phyloP scores from a whole-genome alignment of 1,140 invertebrate genomes.

The Lutraria rhynchaena region DNA sequence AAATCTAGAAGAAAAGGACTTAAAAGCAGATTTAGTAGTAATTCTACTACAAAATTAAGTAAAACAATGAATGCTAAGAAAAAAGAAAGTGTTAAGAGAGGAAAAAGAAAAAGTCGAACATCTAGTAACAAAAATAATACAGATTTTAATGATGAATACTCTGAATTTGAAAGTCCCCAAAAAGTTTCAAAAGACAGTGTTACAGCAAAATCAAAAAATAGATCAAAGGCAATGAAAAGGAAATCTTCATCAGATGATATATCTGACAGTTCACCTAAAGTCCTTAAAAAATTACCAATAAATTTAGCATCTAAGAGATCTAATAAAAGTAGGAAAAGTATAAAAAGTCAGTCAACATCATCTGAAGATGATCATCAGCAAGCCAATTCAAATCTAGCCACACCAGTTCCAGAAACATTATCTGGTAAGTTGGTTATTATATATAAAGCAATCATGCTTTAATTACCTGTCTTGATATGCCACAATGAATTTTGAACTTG shows the following conservation, averaged over 20 bases:
- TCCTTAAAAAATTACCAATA: too few relatives aligned
- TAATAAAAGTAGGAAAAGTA: background rate
- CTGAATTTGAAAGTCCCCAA: too few relatives aligned
- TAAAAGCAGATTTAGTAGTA: too few relatives aligned
- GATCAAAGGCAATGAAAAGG: constrained; percentile 9
- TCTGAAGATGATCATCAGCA: background rate
- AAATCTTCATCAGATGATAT: constrained; percentile 40
- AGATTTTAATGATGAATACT: background rate
- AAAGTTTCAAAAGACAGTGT: too few relatives aligned
- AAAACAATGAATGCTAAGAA: background rate
- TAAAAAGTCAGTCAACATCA: background rate
- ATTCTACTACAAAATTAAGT: background rate
- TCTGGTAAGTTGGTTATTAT: too few relatives aligned
- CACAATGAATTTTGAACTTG: too few relatives aligned
- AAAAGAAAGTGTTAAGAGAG: background rate
- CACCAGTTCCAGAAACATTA: too few relatives aligned
- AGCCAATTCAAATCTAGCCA: too few relatives aligned
- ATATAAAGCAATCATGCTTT: too few relatives aligned
- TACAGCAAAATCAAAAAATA: background rate
- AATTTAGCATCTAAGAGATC: background rate
- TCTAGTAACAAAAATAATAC: background rate
- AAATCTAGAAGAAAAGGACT: too few relatives aligned
- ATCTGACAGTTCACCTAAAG: background rate
- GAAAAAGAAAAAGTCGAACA: background rate
- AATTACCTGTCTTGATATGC: too few relatives aligned